Evolutionary conservation across 2,113 vertebrate genomes (phyloP).

Genomic region (Archocentrus centrarchus): DNA sequence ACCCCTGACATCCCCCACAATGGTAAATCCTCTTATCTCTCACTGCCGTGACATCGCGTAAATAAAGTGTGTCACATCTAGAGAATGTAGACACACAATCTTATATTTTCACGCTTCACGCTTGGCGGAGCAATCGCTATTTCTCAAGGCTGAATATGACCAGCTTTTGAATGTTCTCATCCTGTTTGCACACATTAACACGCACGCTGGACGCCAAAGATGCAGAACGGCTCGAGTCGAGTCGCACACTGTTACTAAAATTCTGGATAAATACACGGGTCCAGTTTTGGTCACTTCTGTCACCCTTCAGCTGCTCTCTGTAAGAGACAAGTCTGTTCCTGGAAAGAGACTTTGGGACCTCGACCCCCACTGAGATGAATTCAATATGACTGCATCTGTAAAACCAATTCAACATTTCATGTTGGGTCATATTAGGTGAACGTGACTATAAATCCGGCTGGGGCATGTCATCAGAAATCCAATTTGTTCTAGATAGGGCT

Average conservation of each 20-base stretch:
- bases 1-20: constrained; percentile 24
- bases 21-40: constrained; percentile 36
- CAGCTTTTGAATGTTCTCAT: neutral
- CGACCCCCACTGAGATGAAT: neutral
- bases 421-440: neutral
- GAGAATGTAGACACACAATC: constrained; percentile 1
- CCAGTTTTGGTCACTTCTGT: neutral
- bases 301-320: neutral
- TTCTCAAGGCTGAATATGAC: neutral
- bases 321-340: neutral
- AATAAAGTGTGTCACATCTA: constrained; percentile 30
- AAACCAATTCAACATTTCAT: neutral
- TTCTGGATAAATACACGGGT: neutral
- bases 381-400: neutral
- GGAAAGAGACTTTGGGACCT: neutral
- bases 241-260: neutral
- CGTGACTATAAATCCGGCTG: neutral
- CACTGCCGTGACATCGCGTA: constrained; percentile 19
- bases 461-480: neutral
- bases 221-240: neutral
- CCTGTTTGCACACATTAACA: neutral
- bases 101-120: neutral
- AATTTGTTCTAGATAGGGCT: neutral
- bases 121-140: neutral
- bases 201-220: neutral